Conservation (phyloP, 2,113 vertebrate species). For the Barnardius zonarius region DNA sequence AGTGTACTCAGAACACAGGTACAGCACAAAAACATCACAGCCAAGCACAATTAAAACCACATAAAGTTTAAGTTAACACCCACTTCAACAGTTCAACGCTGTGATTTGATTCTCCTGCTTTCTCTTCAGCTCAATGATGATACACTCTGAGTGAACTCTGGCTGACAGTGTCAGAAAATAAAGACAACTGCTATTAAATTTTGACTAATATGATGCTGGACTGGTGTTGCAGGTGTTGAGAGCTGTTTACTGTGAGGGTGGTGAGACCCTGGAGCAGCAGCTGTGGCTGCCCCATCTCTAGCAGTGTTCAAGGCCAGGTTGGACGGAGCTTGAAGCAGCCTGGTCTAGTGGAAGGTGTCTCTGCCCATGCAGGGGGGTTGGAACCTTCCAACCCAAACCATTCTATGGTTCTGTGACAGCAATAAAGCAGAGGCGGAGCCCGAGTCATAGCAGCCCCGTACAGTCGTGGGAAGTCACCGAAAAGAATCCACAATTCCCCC, state of each 20-base stretch:
- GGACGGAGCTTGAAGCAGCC: neutral
- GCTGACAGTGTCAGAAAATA: neutral
- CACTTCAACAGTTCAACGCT: neutral
- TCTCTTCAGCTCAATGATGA: neutral
- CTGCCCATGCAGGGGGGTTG: neutral
- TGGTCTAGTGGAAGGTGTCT: neutral
- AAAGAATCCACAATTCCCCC: fast-evolving
- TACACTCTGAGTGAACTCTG: fast-evolving
- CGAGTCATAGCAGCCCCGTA: fast-evolving
- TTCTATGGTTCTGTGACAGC: neutral
- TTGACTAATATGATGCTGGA: neutral
- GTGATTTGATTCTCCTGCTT: neutral
- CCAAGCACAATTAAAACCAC: neutral
- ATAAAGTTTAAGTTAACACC: neutral
- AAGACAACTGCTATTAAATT: neutral
- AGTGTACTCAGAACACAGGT: neutral
- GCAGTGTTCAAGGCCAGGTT: neutral
- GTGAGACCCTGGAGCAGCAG: neutral
- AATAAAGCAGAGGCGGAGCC: neutral
- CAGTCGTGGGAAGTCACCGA: fast-evolving
- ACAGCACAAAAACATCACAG: neutral
- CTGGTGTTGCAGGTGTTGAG: neutral
- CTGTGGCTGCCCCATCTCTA: neutral
- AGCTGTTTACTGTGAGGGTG: neutral
- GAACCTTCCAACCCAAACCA: neutral